Conservation (phyloP, 2,797 vertebrate species). For the Natrix natrix region DNA sequence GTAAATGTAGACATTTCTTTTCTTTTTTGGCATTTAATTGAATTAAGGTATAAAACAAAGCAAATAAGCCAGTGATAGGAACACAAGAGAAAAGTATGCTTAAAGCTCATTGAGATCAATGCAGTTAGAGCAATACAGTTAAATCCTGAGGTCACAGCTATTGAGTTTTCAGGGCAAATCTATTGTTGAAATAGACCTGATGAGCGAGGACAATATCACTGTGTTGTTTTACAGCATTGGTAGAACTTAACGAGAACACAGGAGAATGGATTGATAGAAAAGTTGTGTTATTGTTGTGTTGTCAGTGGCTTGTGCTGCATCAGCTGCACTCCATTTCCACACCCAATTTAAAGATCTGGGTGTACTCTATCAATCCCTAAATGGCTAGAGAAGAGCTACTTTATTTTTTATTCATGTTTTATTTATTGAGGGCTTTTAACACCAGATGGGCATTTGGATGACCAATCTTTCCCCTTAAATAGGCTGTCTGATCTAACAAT, state of each 20-base stretch:
- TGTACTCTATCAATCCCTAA: not conserved
- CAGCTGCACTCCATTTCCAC: not conserved
- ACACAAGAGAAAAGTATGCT: not conserved
- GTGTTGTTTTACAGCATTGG: not conserved
- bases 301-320: not conserved
- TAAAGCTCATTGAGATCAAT: not conserved
- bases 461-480: not conserved
- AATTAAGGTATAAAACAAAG: constrained; percentile 3
- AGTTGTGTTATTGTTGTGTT: not conserved
- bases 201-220: not conserved
- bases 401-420: not conserved
- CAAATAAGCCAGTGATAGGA: not conserved
- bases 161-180: not conserved
- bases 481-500: not conserved
- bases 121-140: not conserved
- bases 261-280: not conserved
- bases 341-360: not conserved
- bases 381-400: not conserved
- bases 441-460: not conserved
- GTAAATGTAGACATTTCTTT: not conserved
- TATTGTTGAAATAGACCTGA: not conserved
- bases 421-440: not conserved
- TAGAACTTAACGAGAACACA: not conserved
- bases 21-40: not conserved
- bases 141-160: not conserved